Conservation (phyloP, 2,113 vertebrate genomes). For the Rhizomys pruinosus region DNA sequence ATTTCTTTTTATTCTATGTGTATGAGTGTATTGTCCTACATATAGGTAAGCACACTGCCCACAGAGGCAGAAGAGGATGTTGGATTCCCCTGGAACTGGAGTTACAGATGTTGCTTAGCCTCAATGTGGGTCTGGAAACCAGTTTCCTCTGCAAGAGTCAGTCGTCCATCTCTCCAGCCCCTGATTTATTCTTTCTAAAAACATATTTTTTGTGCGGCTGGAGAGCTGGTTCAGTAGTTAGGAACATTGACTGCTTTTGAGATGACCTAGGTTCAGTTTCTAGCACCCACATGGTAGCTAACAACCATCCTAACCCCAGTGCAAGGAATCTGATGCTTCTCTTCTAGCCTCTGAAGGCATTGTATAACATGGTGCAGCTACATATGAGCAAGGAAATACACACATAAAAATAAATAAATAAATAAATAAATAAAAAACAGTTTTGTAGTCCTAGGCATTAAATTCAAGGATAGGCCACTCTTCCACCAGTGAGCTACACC, state of each 20-base stretch:
- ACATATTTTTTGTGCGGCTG: too few relatives aligned
- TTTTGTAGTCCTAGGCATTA: not conserved
- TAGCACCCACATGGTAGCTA: too few relatives aligned
- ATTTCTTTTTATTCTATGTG: not conserved
- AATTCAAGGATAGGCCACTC: not conserved
- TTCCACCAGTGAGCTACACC: not conserved
- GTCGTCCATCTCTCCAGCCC: not conserved
- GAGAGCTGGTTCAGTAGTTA: not conserved
- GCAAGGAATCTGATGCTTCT: too few relatives aligned
- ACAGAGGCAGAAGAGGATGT: not conserved
- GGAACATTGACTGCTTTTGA: not conserved
- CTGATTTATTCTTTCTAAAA: not conserved
- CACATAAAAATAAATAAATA: too few relatives aligned
- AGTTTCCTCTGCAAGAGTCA: not conserved
- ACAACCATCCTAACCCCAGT: too few relatives aligned
- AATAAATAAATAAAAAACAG: not conserved
- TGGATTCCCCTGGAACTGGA: not conserved
- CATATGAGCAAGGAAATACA: too few relatives aligned
- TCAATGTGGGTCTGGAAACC: not conserved
- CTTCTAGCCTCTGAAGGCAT: too few relatives aligned
- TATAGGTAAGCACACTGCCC: too few relatives aligned
- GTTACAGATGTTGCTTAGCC: not conserved
- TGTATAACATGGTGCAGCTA: too few relatives aligned
- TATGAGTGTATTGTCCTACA: not conserved
- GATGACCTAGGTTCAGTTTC: too few relatives aligned